A percentile compares a stretch with the other conserved stretches of the same genome.
phyloP scores from a whole-genome alignment of 2,113 vertebrate species.

The Athene cunicularia region DNA sequence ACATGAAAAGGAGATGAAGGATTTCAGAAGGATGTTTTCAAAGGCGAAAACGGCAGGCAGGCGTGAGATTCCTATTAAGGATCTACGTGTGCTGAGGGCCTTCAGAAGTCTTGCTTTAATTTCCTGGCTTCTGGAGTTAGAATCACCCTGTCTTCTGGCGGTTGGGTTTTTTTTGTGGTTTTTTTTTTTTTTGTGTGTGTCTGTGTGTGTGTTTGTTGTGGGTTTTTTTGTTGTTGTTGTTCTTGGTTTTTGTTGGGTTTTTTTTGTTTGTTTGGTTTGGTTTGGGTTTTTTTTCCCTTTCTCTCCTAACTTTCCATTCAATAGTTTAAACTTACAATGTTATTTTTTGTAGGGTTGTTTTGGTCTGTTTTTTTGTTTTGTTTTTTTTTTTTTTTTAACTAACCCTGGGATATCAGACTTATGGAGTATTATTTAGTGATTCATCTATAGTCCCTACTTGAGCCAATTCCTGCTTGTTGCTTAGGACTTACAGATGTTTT shows the following conservation, averaged over 20 bases:
- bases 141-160: neutral
- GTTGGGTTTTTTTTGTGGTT: too few relatives aligned
- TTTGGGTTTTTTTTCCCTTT: neutral
- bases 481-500: conserved; percentile 56
- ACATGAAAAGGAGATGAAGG: neutral
- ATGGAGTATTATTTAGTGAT: neutral
- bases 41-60: neutral
- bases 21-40: neutral
- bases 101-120: neutral
- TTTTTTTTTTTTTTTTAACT: neutral
- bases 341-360: neutral
- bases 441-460: neutral
- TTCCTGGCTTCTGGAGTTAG: neutral
- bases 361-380: neutral
- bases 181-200: too few relatives aligned
- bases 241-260: too few relatives aligned
- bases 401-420: neutral
- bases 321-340: neutral
- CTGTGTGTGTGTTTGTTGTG: too few relatives aligned
- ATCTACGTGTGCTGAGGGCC: neutral
- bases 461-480: conserved; percentile 4
- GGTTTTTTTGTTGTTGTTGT: too few relatives aligned
- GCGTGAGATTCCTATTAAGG: neutral
- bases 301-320: neutral
- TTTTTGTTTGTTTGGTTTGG: too few relatives aligned